phyloP scores from a whole-genome alignment of 2,113 vertebrate genomes.

The Sciurus niger region DNA sequence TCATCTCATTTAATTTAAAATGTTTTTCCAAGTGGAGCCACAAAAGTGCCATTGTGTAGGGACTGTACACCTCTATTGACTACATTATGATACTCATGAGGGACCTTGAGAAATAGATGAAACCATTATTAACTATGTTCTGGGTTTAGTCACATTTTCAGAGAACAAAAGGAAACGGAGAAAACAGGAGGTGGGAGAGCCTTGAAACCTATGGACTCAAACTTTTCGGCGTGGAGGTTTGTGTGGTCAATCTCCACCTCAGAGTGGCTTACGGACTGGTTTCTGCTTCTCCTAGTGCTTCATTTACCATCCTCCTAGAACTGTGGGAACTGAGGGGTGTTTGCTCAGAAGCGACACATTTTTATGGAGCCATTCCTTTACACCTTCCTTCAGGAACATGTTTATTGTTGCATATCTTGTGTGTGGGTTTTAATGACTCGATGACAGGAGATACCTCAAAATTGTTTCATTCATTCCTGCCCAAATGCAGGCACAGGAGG shows the following conservation, averaged over 20 bases:
- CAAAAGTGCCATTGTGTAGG: background rate
- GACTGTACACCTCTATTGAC: background rate
- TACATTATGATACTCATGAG: background rate
- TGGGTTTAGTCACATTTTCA: constrained; percentile 38
- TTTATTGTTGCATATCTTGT: background rate
- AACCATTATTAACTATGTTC: background rate
- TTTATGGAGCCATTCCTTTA: background rate
- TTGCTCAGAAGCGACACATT: background rate
- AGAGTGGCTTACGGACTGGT: background rate
- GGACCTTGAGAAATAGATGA: constrained; percentile 15
- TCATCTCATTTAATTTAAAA: constrained; percentile 57
- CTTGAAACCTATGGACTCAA: background rate
- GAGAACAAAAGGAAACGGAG: background rate
- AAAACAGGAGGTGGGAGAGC: background rate
- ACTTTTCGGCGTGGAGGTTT: background rate
- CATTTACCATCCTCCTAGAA: background rate
- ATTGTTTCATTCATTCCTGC: background rate
- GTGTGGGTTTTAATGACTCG: background rate
- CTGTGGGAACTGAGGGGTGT: background rate
- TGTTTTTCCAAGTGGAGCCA: constrained; percentile 25
- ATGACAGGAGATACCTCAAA: background rate
- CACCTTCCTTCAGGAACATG: background rate
- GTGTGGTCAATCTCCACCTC: background rate
- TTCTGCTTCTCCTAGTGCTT: background rate
- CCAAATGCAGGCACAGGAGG: background rate